Evolutionary conservation across 2,113 vertebrate species (phyloP), one percentile per base, ranked within the genome.

Genomic region (Alosa alosa): DNA sequence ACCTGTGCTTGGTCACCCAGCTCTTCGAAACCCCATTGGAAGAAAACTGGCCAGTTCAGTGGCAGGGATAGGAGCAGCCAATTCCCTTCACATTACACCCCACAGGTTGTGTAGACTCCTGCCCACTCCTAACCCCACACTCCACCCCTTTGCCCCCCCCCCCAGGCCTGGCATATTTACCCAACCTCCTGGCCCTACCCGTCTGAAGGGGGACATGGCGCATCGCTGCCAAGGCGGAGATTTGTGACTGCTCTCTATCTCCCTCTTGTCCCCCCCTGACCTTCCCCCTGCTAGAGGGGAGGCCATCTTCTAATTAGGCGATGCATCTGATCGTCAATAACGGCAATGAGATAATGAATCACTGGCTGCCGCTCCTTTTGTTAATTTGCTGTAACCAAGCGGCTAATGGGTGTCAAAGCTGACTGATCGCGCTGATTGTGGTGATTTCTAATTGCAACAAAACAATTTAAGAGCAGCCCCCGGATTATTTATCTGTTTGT

Each of bases 241-340:
- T 96, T 94, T 95, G 95, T 78, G 72, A 78, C 72, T 17, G 9
- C 72, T 36, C 72, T 36, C 11, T 36, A 4, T 20, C n/a, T 31
- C 25, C 7, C 25, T 72, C 95, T 89, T 93, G 95, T 94, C 94
- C 93, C 94, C 94, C 90, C 94, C 94, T 96, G 96, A 97, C 96
- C 96, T 97, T 96, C 72, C 72, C 72, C 25, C 31, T 91, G 93
- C 94, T 94, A 94, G 94, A 95, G 94, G 94, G 64, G 36, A 78
- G 95, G 95, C 96, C 95, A 95, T 94, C 94, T 94, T 93, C 95
- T 97, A 97, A 98, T 98, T 98, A 97, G 95, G 94, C 95, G 93
- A 95, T 96, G 96, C 96, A 96, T 97, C 96, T 97, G 96, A 97
- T 97, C 97, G 96, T 97, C 97, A 97, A 97, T 97, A 98, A 97